Base-by-base conservation (phyloP, 2,113 vertebrate genomes). In the Hoplias malabaricus region DNA sequence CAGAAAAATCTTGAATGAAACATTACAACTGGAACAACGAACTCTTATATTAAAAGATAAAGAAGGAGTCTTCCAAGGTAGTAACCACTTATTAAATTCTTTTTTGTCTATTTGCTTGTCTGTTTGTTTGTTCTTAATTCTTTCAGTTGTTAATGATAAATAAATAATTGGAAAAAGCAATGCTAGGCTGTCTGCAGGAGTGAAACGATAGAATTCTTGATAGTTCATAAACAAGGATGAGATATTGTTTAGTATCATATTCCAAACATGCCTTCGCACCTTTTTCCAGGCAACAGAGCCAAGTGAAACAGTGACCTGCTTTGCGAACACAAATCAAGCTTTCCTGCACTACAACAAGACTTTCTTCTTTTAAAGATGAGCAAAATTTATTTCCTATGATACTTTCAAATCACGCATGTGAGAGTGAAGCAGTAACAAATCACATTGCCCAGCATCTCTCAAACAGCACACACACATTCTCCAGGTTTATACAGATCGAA, bases 311-410 rank as follows among this genome's bases (percentile, higher is more conserved):
- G 81, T 29, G 50, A 69, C 38, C 79, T 62, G 61, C 66, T 1
- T 36, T 80, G 65, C 87, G 84, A 89, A 82, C 77, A 83, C 71
- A 74, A 65, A 72, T 77, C 80, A 82, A 68, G 23, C 62, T 74
- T 38, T 73, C 38, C 40, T 42, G 43, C n/a, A 62, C 27, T 59
- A 14, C 23, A 48, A 43, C 54, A 73, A 80, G 81, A 54, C 13
- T n/a, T 50, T n/a, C 19, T 50, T n/a, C n/a, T n/a, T 50, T 16
- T 21, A 50, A 50, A n/a, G 19, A 50, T 6, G 19, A n/a, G 19
- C 48, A 53, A 53, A 53, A n/a, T 53, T 5, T 53, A 5, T 7
- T 23, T 53, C 1, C 3, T 4, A 5, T n/a, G n/a, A n/a, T n/a
- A n/a, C n/a, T n/a, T 50, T 50, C 6, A 50, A 50, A 13, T 46